phyloP scores from a whole-genome alignment of 1,140 invertebrate species.

The Drosophila saltans region DNA sequence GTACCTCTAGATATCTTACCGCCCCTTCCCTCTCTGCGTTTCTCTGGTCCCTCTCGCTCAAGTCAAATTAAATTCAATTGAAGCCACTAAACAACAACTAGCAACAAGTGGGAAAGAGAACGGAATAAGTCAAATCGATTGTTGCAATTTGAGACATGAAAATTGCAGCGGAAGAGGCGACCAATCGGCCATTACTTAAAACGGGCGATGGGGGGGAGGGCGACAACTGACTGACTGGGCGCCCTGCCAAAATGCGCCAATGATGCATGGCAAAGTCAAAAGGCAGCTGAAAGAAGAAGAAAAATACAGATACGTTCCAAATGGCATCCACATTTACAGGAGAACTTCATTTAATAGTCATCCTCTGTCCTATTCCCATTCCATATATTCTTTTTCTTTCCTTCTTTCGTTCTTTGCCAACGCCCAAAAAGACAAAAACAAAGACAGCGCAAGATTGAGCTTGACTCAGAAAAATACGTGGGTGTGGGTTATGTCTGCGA shows the following conservation, averaged over 20 bases:
- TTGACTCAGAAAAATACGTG: constrained; percentile 31
- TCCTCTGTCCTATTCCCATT: not conserved
- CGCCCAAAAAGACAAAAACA: constrained; percentile 31
- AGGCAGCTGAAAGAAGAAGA: constrained; percentile 13
- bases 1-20: not conserved
- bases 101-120: constrained; percentile 41
- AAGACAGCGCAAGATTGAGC: constrained; percentile 13
- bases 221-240: constrained; percentile 62
- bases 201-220: not conserved
- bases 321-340: constrained; percentile 32
- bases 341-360: not conserved
- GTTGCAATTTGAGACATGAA: constrained; percentile 75
- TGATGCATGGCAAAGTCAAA: constrained; percentile 41
- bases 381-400: constrained; percentile 10
- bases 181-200: constrained; percentile 55
- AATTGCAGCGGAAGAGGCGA: constrained; percentile 64
- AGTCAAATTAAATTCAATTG: constrained; percentile 77
- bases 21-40: not conserved
- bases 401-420: constrained; percentile 35
- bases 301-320: constrained; percentile 27
- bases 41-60: not conserved
- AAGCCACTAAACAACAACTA: constrained; percentile 23
- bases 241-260: constrained; percentile 60
- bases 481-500: constrained; percentile 49
- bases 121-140: constrained; percentile 54